Conservation (phyloP, 2,113 vertebrate genomes). For the Gavialis gangeticus region DNA sequence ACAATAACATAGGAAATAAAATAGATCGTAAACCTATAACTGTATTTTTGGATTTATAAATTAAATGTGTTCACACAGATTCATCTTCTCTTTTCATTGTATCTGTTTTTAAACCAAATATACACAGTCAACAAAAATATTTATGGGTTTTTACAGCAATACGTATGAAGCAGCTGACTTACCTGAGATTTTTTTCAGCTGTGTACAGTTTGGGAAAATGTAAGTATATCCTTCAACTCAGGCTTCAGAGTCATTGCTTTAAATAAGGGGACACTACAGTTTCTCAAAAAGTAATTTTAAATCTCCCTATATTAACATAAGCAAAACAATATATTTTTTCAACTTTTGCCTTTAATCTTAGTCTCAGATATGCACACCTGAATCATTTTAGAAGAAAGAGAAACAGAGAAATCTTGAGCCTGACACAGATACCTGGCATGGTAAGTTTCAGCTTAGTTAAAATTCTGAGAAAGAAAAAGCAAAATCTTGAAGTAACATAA, state of each 20-base stretch:
- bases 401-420: not conserved
- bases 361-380: not conserved
- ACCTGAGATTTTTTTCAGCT: not conserved
- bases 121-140: not conserved
- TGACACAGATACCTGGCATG: not conserved
- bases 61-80: not conserved
- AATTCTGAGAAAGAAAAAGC: not conserved
- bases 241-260: not conserved
- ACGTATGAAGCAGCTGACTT: not conserved
- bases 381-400: not conserved
- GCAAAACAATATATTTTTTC: not conserved
- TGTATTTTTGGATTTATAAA: not conserved
- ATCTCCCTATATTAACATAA: not conserved
- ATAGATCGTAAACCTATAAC: not conserved
- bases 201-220: not conserved
- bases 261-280: not conserved
- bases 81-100: not conserved
- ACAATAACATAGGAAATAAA: not conserved
- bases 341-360: too few relatives aligned
- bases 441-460: not conserved
- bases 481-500: not conserved
- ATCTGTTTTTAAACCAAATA: not conserved
- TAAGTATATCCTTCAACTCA: not conserved
- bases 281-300: not conserved
- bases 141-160: not conserved